Evolutionary conservation across 2,888 invertebrate species (phyloP).

Genomic region (Prosapia bicincta): DNA sequence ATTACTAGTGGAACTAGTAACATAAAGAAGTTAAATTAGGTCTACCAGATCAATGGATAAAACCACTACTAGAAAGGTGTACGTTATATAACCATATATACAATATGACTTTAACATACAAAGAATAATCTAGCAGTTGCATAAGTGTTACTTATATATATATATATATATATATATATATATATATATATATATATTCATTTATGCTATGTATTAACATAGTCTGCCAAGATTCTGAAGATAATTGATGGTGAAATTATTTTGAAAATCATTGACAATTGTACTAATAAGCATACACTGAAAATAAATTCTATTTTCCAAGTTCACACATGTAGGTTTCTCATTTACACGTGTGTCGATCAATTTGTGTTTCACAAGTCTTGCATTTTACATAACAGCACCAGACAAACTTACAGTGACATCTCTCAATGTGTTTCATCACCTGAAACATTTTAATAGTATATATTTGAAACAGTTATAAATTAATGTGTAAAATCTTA

Average conservation of each 20-base stretch:
- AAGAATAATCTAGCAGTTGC: neutral
- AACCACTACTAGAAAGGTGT: no score
- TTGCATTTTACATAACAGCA: conserved; percentile 92
- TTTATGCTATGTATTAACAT: neutral
- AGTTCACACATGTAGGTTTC: neutral
- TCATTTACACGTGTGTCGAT: conserved; percentile 49
- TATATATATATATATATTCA: neutral
- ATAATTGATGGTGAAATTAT: no score
- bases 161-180: neutral
- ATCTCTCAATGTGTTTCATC: conserved; percentile 53
- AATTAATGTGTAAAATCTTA: no score
- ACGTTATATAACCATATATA: no score
- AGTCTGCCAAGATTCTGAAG: no score
- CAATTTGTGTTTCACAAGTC: conserved; percentile 49
- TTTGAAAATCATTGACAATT: neutral
- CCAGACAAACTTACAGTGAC: conserved; percentile 89
- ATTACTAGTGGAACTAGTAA: no score
- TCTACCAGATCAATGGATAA: no score
- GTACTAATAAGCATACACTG: neutral
- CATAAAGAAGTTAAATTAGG: no score
- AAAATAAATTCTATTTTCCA: neutral
- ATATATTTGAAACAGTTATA: no score
- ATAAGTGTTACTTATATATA: neutral
- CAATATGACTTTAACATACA: no score
- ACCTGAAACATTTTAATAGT: conserved; percentile 42